Percentiles rank a stretch among this genome's conserved stretches.
These are phyloP conservation scores for Chromobotia macracanthus DNA, from an alignment of 2,797 vertebrate genomes.

Conservation along the genomic window DNA sequence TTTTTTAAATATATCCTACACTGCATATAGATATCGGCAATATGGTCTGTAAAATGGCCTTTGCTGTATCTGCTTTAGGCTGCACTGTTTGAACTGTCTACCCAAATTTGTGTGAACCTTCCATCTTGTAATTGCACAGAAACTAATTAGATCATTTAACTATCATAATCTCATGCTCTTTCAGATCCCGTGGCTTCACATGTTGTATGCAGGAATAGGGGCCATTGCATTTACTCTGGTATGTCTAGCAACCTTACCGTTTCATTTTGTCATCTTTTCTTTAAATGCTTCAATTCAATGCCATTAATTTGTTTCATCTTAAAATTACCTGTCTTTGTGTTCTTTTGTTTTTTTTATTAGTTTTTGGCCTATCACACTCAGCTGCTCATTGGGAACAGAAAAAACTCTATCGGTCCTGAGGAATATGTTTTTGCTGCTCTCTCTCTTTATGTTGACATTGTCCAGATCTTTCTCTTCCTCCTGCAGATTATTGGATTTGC, in stretches of 20 bases:
- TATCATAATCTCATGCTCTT: neutral
- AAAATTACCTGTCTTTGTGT: too few species aligned
- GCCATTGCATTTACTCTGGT: slow-evolving; percentile 89
- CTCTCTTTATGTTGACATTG: slow-evolving; percentile 89
- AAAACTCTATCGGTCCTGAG: slow-evolving; percentile 88
- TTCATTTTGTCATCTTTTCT: neutral
- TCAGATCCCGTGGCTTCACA: slow-evolving; percentile 93
- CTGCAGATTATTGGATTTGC: slow-evolving; percentile 85
- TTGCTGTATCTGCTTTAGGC: too few species aligned
- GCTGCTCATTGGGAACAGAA: slow-evolving; percentile 92
- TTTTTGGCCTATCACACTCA: slow-evolving; percentile 96
- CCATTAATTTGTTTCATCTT: neutral
- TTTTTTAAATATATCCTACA: too few species aligned
- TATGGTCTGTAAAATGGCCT: too few species aligned
- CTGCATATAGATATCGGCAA: too few species aligned
- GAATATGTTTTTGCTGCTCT: slow-evolving; percentile 92
- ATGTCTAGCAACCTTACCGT: too few species aligned
- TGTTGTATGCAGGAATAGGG: slow-evolving; percentile 89
- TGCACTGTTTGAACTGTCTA: too few species aligned
- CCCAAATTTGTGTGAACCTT: too few species aligned
- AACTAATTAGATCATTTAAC: neutral
- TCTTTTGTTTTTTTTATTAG: slow-evolving; percentile 68
- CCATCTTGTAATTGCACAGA: too few species aligned
- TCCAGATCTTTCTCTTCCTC: slow-evolving; percentile 93
- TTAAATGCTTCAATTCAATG: neutral